phyloP scores from a whole-genome alignment of 1,140 invertebrate species.

The Drosophila ogumai region DNA sequence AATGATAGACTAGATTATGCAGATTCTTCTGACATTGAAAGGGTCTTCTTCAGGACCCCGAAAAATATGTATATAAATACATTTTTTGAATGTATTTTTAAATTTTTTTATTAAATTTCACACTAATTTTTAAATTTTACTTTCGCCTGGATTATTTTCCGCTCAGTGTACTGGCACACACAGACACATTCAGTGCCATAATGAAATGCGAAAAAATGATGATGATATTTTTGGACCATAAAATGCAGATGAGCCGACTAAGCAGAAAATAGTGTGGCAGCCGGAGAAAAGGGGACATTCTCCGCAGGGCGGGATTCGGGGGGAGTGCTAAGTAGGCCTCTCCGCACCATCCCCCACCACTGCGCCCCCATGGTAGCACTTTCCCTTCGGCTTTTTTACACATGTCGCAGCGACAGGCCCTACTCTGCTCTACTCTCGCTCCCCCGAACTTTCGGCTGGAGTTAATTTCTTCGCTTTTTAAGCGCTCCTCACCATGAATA shows the following conservation, averaged over 20 bases:
- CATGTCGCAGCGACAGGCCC: conserved; percentile 38
- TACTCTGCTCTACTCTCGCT: background rate
- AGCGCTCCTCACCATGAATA: conserved; percentile 74
- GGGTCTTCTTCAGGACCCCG: no score
- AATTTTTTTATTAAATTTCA: no score
- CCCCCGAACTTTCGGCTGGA: conserved; percentile 37
- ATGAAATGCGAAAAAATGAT: conserved; percentile 82
- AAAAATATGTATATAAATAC: no score
- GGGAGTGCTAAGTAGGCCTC: conserved; percentile 59
- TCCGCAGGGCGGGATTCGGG: background rate
- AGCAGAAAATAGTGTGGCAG: conserved; percentile 76
- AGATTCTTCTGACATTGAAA: no score
- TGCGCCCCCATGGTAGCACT: conserved; percentile 2
- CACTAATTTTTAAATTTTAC: background rate
- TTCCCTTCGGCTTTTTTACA: conserved; percentile 42
- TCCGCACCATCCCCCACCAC: background rate
- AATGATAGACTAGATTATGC: no score
- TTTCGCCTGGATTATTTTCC: background rate
- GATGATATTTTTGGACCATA: conserved; percentile 81
- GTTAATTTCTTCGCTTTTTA: conserved; percentile 80
- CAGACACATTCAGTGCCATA: conserved; percentile 48
- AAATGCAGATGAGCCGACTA: conserved; percentile 83
- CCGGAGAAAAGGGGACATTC: conserved; percentile 30
- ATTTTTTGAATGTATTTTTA: no score
- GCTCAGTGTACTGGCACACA: conserved; percentile 15